These are phyloP conservation scores for Indri indri DNA, from an alignment of 2,113 vertebrate species.

Conservation along the genomic window DNA sequence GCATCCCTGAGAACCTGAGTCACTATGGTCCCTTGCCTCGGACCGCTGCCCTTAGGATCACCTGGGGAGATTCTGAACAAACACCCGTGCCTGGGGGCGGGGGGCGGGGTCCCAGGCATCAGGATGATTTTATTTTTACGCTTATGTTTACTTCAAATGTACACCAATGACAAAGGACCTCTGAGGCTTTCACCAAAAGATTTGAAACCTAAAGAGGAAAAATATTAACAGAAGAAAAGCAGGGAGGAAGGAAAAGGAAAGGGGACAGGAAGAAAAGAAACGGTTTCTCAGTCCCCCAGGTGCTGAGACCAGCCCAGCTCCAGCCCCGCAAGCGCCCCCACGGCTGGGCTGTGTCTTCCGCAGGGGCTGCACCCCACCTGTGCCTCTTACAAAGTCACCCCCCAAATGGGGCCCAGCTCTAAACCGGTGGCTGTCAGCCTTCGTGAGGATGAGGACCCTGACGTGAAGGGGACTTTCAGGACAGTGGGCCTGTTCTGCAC, in stretches of 20 bases:
- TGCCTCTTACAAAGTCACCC: neutral
- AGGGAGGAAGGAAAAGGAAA: neutral
- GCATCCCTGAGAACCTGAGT: neutral
- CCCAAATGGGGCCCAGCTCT: neutral
- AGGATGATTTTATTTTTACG: neutral
- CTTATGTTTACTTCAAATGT: neutral
- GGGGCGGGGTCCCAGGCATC: neutral
- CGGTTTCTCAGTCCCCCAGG: too few relatives aligned
- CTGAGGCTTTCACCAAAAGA: neutral
- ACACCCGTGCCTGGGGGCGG: neutral
- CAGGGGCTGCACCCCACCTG: too few relatives aligned
- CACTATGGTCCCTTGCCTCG: neutral
- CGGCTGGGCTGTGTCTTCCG: too few relatives aligned
- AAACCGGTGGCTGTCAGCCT: neutral
- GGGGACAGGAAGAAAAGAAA: neutral
- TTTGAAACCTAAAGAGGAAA: neutral
- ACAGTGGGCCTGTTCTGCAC: neutral
- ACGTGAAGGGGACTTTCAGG: neutral
- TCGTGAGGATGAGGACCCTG: neutral
- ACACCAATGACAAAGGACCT: neutral
- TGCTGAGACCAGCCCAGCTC: too few relatives aligned
- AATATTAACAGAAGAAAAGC: neutral
- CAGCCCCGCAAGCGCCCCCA: neutral
- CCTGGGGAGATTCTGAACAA: neutral
- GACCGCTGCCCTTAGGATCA: neutral